Conservation (phyloP, 2,797 vertebrate species). For the Chrysocyon brachyurus region DNA sequence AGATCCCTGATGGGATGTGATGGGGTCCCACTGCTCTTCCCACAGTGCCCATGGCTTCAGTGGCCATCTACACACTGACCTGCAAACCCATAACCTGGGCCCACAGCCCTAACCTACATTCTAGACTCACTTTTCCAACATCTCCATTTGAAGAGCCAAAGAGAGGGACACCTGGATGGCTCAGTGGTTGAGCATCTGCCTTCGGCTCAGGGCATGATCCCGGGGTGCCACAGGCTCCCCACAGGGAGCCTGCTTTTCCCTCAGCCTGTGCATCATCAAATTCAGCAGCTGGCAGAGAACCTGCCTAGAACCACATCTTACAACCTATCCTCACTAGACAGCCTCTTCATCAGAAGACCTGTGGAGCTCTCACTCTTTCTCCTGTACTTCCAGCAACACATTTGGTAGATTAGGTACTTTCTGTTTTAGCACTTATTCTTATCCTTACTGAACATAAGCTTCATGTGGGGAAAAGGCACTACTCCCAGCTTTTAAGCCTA, state of each 20-base stretch:
- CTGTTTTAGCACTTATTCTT: background rate
- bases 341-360: background rate
- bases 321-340: background rate
- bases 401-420: background rate
- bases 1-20: background rate
- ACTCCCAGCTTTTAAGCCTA: constrained; percentile 46
- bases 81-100: background rate
- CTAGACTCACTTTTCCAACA: constrained; percentile 5
- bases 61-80: background rate
- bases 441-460: background rate
- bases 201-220: no score
- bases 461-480: background rate
- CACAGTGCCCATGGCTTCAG: background rate
- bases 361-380: background rate
- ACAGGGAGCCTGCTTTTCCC: no score
- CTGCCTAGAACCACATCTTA: background rate
- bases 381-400: background rate
- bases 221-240: no score
- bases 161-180: background rate
- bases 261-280: background rate
- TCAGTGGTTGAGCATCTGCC: no score
- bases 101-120: background rate
- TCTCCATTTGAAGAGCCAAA: background rate
- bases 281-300: background rate
- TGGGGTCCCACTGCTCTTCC: background rate